Evolutionary conservation across 1,140 invertebrate species (phyloP), one percentile per base, ranked within the genome.

Genomic region (Probaryconus sp.): DNA sequence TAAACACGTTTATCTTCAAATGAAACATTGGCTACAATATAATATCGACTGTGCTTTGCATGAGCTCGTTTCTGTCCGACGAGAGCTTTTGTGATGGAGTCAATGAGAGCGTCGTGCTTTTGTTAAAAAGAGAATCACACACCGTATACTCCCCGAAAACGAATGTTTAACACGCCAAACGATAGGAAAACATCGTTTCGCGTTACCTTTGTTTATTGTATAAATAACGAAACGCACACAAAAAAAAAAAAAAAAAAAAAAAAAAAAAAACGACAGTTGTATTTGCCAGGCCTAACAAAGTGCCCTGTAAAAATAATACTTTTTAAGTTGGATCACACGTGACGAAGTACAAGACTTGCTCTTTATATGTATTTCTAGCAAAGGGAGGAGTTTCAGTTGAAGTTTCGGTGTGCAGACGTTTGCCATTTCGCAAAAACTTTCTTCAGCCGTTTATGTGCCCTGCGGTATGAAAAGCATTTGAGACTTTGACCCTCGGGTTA

Each of bases 391-490:
- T 30, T 50, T 18, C 45, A 20, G 4, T 6, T 28, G n/a, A 50
- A 58, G 53, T 69, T 58, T 35, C n/a, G 11, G 24, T 37, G 13
- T 53, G 42, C 48, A 24, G 45, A 30, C 21, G 5, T 53, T 31
- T 28, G 17, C 31, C 38, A 35, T 51, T 69, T 60, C 18, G 20
- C 31, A 18, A 70, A 70, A 70, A 63, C 40, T 69, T 70, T 56
- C 38, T 60, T 48, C 31, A 20, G 28, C 33, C 31, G 21, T 56
- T 45, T 43, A 56, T 31, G 63, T 67, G 33, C 30, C 53, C 45
- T 18, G 31, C 42, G 33, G 64, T 58, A 67, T 47, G 53, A 58
- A 50, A 68, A 68, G 28, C 45, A 69, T 60, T 45, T 53, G 33
- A 50, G 38, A 20, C 38, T 69, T 24, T 45, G 47, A 69, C 65